These are phyloP conservation scores for Peromyscus californicus DNA, from an alignment of 2,113 vertebrate species.

Conservation along the genomic window DNA sequence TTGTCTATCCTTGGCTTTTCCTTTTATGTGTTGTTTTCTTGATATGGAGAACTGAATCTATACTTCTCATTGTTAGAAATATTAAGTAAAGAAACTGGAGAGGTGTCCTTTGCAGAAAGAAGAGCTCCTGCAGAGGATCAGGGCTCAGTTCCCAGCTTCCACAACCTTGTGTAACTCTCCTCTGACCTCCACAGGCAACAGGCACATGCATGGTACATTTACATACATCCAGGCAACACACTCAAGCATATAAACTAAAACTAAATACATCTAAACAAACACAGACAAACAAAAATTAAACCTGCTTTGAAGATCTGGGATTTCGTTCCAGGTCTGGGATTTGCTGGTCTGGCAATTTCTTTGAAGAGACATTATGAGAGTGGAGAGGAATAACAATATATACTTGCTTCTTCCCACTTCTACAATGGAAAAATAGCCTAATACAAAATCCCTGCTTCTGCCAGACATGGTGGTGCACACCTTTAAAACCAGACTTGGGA, in stretches of 20 bases:
- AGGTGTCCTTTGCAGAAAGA: no score
- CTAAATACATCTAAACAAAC: not conserved
- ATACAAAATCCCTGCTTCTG: conserved; percentile 27
- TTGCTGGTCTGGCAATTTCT: conserved; percentile 10
- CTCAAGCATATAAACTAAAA: not conserved
- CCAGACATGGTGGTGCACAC: accelerated
- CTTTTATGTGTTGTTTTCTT: conserved; percentile 76
- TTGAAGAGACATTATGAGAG: conserved; percentile 13
- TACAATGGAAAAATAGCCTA: conserved; percentile 38
- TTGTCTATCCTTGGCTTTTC: conserved; percentile 70
- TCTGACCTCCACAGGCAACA: not conserved
- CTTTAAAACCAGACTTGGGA: not conserved
- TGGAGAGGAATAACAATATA: not conserved
- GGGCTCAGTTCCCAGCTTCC: not conserved
- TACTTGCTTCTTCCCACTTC: conserved; percentile 13
- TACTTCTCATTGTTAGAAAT: conserved; percentile 55
- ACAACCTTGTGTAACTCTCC: not conserved
- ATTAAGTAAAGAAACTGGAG: not conserved
- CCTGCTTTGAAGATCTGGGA: not conserved
- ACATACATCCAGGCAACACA: not conserved
- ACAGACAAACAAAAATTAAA: not conserved
- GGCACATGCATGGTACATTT: not conserved
- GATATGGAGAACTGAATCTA: conserved; percentile 51
- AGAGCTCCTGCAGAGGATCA: not conserved
- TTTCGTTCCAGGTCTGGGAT: conserved; percentile 5